phyloP scores from a whole-genome alignment of 2,797 vertebrate genomes.

The Notolepis coatsorum region DNA sequence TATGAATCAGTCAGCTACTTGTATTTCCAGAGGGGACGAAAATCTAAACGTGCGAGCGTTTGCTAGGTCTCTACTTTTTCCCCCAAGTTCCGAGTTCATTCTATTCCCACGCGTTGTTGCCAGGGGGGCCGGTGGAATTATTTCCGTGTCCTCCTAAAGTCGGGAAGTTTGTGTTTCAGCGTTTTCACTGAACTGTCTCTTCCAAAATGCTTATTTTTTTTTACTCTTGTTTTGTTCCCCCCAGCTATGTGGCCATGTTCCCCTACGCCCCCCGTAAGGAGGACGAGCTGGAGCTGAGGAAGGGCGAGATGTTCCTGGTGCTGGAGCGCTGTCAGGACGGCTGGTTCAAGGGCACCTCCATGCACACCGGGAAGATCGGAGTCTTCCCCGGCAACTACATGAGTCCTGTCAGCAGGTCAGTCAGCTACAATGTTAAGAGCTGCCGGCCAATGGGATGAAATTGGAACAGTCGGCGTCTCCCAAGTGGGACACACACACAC shows the following conservation, averaged over 20 bases:
- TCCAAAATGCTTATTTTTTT: constrained; percentile 15
- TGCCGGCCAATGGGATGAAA: too few relatives aligned
- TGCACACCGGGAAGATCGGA: constrained; percentile 98
- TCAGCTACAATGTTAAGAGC: not conserved
- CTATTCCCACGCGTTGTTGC: too few relatives aligned
- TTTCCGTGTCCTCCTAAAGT: too few relatives aligned
- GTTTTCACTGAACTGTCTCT: constrained; percentile 1
- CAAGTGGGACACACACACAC: not conserved
- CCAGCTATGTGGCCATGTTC: constrained; percentile 95
- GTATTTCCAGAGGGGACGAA: not conserved
- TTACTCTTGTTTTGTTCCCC: constrained; percentile 5
- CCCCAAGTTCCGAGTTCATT: too few relatives aligned
- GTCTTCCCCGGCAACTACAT: constrained; percentile 99
- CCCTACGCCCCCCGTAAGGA: constrained; percentile 96
- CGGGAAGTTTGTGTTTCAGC: not conserved
- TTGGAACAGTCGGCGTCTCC: too few relatives aligned
- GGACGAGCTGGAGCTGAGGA: constrained; percentile 96
- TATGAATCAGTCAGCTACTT: not conserved
- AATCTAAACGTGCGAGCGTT: not conserved
- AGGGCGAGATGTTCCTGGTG: constrained; percentile 98
- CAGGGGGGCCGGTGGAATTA: too few relatives aligned
- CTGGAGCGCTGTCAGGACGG: constrained; percentile 98
- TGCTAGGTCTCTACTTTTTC: too few relatives aligned
- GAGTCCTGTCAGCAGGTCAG: constrained; percentile 95
- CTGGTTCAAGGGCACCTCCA: constrained; percentile 99